Conservation (phyloP, 1,140 invertebrate genomes). For the Choristoneura fumiferana region DNA sequence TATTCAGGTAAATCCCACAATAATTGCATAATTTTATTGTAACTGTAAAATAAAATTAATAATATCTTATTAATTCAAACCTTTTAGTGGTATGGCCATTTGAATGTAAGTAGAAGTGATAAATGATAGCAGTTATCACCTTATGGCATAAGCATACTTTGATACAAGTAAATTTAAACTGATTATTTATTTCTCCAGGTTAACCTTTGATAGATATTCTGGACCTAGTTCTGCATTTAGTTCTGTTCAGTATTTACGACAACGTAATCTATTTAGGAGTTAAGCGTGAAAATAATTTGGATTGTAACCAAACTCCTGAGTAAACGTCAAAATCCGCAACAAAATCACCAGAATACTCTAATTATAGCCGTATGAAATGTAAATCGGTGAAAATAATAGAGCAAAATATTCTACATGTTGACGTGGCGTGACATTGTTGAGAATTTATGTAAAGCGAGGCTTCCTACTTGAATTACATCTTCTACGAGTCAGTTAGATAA, state of each 20-base stretch:
- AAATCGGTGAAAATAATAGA: constrained; percentile 74
- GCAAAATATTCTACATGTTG: constrained; percentile 73
- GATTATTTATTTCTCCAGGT: not conserved
- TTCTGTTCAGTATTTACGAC: not conserved
- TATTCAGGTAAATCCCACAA: too few relatives aligned
- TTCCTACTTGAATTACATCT: constrained; percentile 32
- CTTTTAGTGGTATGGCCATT: too few relatives aligned
- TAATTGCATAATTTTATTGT: too few relatives aligned
- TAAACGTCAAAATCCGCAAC: constrained; percentile 54
- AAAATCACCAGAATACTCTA: constrained; percentile 66
- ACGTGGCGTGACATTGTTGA: constrained; percentile 73
- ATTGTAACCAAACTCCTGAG: constrained; percentile 42
- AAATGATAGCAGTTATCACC: not conserved
- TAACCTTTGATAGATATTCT: not conserved
- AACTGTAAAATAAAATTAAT: too few relatives aligned
- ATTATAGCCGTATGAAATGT: constrained; percentile 72
- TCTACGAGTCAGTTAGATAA: constrained; percentile 27
- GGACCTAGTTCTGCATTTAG: not conserved
- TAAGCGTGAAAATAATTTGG: constrained; percentile 20
- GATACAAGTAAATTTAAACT: not conserved
- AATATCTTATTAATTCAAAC: too few relatives aligned
- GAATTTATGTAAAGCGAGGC: constrained; percentile 36
- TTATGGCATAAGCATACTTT: not conserved
- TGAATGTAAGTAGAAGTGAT: too few relatives aligned
- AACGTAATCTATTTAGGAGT: constrained; percentile 16